Percentiles rank a stretch among this genome's conserved stretches.
Evolutionary conservation across 2,888 invertebrate species (phyloP).

Genomic region (Alitta virens): DNA sequence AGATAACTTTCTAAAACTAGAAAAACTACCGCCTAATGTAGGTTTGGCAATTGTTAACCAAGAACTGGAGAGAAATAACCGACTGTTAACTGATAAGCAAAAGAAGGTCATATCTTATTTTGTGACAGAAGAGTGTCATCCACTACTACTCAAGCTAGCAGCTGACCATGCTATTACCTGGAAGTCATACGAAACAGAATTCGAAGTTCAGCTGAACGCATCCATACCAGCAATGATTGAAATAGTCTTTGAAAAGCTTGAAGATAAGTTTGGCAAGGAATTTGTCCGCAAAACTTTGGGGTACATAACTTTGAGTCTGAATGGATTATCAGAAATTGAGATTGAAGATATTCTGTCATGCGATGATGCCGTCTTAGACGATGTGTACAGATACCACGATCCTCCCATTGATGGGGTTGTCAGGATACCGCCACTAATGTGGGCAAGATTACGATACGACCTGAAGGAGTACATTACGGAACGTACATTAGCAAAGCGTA

Average conservation of each 20-base stretch:
- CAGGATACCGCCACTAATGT: conserved; percentile 44
- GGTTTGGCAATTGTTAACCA: not conserved
- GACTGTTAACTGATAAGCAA: conserved; percentile 6
- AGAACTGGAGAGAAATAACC: not conserved
- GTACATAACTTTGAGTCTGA: conserved; percentile 38
- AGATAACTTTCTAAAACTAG: conserved; percentile 3
- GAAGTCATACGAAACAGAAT: conserved; percentile 13
- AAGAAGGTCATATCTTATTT: not conserved
- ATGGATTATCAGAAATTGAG: conserved; percentile 47
- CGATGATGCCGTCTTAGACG: conserved; percentile 36
- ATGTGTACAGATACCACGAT: conserved; percentile 46
- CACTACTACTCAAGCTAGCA: conserved; percentile 5
- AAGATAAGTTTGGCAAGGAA: conserved; percentile 40
- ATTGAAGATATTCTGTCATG: conserved; percentile 51
- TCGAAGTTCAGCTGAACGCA: not conserved
- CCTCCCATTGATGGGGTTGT: conserved; percentile 47
- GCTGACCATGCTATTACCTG: conserved; percentile 1
- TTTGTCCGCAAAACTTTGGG: conserved; percentile 38
- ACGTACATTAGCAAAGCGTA: conserved; percentile 38
- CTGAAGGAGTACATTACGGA: conserved; percentile 46
- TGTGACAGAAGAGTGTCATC: not conserved
- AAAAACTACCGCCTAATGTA: not conserved
- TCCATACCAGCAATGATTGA: not conserved
- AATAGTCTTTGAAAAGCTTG: conserved; percentile 33
- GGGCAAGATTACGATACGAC: conserved; percentile 44